Percentiles rank a stretch among this genome's conserved stretches.
Conservation (phyloP, 37 sponge, comb jelly and placozoan species). For the Mnemiopsis leidyi region DNA sequence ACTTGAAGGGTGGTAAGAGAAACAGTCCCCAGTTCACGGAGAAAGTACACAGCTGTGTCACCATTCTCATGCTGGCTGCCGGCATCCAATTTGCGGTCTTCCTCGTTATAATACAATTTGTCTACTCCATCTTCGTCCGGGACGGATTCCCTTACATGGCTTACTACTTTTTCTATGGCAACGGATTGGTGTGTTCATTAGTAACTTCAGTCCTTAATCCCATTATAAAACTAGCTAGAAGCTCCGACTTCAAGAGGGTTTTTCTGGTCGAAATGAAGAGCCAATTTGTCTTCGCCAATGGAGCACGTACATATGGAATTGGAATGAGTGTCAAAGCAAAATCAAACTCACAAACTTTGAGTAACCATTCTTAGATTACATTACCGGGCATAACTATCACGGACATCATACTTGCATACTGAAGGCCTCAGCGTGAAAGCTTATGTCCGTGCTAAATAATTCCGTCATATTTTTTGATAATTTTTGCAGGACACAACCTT, state of each 20-base stretch:
- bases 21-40: neutral
- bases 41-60: neutral
- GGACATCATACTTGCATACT: too few species aligned
- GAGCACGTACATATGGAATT: too few species aligned
- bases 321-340: too few species aligned
- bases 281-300: too few species aligned
- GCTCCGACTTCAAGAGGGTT: neutral
- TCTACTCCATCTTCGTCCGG: neutral
- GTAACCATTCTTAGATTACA: too few species aligned
- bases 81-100: neutral
- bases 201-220: neutral
- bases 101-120: neutral
- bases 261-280: too few species aligned
- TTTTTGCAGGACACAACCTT: too few species aligned
- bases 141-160: neutral
- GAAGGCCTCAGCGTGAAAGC: too few species aligned
- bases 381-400: too few species aligned
- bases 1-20: neutral
- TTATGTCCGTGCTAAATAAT: too few species aligned
- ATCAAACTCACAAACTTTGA: too few species aligned
- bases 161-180: neutral
- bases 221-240: neutral
- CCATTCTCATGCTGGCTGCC: neutral
- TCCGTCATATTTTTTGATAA: too few species aligned
- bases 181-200: neutral